Conservation (phyloP, 2,113 vertebrate species). For the Otus sunia region DNA sequence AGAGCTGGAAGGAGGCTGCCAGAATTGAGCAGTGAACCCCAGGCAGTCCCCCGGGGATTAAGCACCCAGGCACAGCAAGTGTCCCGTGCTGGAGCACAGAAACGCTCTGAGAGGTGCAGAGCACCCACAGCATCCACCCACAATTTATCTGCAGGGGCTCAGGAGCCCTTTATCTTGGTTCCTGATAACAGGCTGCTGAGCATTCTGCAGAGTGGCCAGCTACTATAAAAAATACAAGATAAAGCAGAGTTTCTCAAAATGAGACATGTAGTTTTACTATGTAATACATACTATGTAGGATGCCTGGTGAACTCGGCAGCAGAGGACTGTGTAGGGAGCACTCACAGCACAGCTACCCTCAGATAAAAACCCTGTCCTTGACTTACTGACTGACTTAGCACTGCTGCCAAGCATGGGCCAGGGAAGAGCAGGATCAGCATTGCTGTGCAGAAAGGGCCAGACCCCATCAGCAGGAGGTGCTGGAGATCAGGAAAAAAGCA, state of each 20-base stretch:
- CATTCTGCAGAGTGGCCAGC: not conserved
- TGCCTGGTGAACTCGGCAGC: not conserved
- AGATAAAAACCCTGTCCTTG: not conserved
- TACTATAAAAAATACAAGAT: accelerated
- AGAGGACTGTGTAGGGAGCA: not conserved
- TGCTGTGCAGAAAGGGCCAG: slow-evolving; percentile 16
- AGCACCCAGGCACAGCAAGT: no score
- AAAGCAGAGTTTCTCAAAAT: not conserved
- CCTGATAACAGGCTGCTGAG: not conserved
- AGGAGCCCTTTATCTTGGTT: not conserved
- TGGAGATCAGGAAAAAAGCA: slow-evolving; percentile 31
- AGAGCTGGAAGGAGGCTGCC: not conserved
- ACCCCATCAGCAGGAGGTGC: slow-evolving; percentile 53
- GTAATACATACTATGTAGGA: accelerated
- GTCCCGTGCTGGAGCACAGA: accelerated
- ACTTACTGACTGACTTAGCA: not conserved
- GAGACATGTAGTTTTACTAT: accelerated
- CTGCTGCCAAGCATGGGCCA: not conserved
- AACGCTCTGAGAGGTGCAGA: not conserved
- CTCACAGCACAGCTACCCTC: not conserved
- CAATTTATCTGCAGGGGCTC: accelerated
- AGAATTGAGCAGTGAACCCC: not conserved
- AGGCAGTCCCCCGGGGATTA: not conserved
- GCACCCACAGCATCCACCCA: accelerated
- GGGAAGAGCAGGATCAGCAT: not conserved